Evolutionary conservation across 1,140 invertebrate genomes (phyloP).

Genomic region (Eumeta japonica): DNA sequence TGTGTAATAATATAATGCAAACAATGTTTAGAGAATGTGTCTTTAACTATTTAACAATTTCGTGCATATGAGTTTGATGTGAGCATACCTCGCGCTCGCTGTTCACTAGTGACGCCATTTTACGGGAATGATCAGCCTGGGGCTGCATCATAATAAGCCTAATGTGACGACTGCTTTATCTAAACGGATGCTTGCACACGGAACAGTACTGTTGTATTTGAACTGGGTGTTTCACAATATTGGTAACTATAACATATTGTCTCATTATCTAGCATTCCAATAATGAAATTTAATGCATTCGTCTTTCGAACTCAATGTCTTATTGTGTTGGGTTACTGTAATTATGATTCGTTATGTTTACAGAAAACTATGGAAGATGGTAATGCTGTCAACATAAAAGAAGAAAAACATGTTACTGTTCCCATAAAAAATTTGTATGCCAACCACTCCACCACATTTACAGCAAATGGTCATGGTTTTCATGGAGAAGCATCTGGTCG

Average conservation of each 20-base stretch:
- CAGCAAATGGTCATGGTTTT: conserved; percentile 42
- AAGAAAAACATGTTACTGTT: conserved; percentile 35
- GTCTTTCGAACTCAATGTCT: no score
- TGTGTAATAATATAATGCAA: background rate
- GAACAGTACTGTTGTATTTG: conserved; percentile 48
- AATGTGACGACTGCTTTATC: conserved; percentile 46
- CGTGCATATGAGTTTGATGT: conserved; percentile 37
- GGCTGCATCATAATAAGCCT: conserved; percentile 51
- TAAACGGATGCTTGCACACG: conserved; percentile 53
- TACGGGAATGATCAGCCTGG: conserved; percentile 58
- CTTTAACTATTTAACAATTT: background rate
- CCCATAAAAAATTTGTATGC: conserved; percentile 33
- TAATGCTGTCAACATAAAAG: conserved; percentile 42
- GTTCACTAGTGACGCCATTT: conserved; percentile 57
- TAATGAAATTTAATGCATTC: conserved; percentile 29
- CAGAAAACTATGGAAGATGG: conserved; percentile 57
- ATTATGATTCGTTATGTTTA: conserved; percentile 36
- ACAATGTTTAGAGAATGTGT: background rate
- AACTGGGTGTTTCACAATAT: conserved; percentile 54
- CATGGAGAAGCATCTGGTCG: conserved; percentile 31
- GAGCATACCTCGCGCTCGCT: conserved; percentile 46
- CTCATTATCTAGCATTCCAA: conserved; percentile 22
- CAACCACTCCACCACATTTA: conserved; percentile 32
- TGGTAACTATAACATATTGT: conserved; percentile 31
- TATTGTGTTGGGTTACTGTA: no score